These are phyloP conservation scores for Sarcophaga caerulescens DNA, from an alignment of 2,888 invertebrate genomes.

Conservation along the genomic window DNA sequence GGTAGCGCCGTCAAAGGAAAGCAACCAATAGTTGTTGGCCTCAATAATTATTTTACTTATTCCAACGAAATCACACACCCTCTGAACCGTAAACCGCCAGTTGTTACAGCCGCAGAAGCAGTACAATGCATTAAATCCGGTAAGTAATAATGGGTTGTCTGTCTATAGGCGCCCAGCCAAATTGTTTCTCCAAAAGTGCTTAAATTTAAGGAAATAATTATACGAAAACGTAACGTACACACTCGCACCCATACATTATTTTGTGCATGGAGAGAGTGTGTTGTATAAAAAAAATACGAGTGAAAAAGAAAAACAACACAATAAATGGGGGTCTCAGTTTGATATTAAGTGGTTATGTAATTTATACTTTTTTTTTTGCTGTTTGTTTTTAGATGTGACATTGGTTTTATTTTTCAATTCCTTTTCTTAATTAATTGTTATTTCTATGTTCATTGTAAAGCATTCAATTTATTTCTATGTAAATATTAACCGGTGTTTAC, in stretches of 20 bases:
- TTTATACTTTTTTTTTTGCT: no score
- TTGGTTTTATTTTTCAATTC: background rate
- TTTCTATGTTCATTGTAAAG: background rate
- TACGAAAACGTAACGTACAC: background rate
- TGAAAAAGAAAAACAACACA: no score
- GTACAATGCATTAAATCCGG: conserved; percentile 91
- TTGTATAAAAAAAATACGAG: background rate
- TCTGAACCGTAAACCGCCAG: conserved; percentile 87
- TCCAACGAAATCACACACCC: conserved; percentile 91
- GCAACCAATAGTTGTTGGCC: conserved; percentile 58
- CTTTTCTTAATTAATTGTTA: background rate
- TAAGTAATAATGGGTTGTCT: conserved; percentile 80
- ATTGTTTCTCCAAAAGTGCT: conserved; percentile 1
- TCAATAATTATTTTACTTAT: conserved; percentile 85
- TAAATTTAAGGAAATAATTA: no score
- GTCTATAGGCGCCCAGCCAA: background rate
- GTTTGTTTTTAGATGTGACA: background rate
- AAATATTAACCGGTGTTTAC: conserved; percentile 34
- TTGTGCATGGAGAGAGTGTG: no score
- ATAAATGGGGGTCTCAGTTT: background rate
- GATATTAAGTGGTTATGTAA: background rate
- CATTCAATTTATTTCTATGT: conserved; percentile 19
- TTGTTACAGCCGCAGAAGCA: conserved; percentile 88
- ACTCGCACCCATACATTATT: no score
- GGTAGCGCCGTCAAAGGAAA: conserved; percentile 32